phyloP scores from a whole-genome alignment of 2,113 vertebrate species.

The Laterallus jamaicensis region DNA sequence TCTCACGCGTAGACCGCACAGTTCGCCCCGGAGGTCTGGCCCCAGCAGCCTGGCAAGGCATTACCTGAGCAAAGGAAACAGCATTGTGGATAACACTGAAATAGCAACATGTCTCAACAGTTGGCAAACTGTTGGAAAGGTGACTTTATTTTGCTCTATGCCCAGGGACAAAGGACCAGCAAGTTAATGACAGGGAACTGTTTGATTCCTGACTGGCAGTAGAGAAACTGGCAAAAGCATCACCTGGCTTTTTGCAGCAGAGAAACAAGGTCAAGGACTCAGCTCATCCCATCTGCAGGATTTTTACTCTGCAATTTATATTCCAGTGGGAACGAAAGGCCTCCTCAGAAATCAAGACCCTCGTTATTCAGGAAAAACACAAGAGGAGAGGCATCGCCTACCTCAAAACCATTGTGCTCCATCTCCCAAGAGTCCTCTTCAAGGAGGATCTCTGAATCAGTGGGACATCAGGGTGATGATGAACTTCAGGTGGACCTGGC shows the following conservation, averaged over 20 bases:
- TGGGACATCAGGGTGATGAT: fast-evolving
- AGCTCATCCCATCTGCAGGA: constrained; percentile 41
- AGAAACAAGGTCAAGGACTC: constrained; percentile 61
- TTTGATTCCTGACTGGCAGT: constrained; percentile 29
- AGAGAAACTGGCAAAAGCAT: constrained; percentile 9
- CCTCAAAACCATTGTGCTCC: neutral
- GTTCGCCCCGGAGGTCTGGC: neutral
- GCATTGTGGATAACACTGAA: neutral
- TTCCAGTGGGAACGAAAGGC: neutral
- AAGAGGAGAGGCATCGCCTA: neutral
- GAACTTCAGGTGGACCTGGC: neutral
- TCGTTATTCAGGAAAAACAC: fast-evolving
- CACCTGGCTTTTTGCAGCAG: constrained; percentile 50
- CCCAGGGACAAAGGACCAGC: constrained; percentile 47
- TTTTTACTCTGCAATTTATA: neutral
- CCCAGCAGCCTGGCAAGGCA: neutral
- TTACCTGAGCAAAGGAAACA: neutral
- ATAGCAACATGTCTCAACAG: neutral
- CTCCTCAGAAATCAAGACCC: neutral
- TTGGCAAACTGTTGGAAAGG: constrained; percentile 45
- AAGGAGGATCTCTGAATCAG: fast-evolving
- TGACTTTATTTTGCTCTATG: constrained; percentile 43
- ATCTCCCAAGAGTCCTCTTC: neutral
- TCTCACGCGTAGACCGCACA: neutral
- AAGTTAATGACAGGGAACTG: neutral